These are phyloP conservation scores for Stenodema calcarata DNA, from an alignment of 2,888 invertebrate species.

Conservation along the genomic window DNA sequence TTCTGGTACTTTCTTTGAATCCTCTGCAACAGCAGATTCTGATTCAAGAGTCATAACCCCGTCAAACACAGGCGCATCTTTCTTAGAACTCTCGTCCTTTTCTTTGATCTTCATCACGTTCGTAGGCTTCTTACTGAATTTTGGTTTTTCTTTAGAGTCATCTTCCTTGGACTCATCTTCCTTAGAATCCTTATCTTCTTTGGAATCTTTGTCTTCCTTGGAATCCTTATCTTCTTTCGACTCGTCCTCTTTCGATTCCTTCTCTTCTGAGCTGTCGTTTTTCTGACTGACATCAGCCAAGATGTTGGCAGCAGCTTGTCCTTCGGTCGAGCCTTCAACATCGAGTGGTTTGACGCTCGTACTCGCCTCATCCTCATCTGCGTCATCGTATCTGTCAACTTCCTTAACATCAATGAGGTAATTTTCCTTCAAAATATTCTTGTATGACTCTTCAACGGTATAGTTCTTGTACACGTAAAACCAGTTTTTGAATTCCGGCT, in stretches of 20 bases:
- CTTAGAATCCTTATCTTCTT: conserved; percentile 58
- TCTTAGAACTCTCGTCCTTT: not conserved
- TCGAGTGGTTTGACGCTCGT: not conserved
- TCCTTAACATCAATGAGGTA: conserved; percentile 71
- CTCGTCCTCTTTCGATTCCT: conserved; percentile 61
- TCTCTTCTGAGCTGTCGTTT: conserved; percentile 13
- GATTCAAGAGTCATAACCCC: not conserved
- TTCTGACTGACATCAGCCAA: not conserved
- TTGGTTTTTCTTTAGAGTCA: conserved; percentile 14
- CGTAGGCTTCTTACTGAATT: conserved; percentile 16
- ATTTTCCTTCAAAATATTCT: conserved; percentile 66
- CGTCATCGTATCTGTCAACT: conserved; percentile 63
- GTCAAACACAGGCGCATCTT: not conserved
- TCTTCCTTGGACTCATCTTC: conserved; percentile 48
- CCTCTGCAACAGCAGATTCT: not conserved
- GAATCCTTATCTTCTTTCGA: conserved; percentile 58
- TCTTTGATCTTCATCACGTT: conserved; percentile 41
- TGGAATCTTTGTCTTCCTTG: not conserved
- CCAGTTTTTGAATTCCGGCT: conserved; percentile 71
- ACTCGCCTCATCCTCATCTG: conserved; percentile 57
- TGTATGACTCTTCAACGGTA: conserved; percentile 69
- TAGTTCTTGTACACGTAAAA: conserved; percentile 73
- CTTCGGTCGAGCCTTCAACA: conserved; percentile 1
- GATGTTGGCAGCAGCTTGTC: not conserved
- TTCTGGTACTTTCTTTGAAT: not conserved